Evolutionary conservation across 2,797 vertebrate genomes (phyloP).

Genomic region (Sandelia bainsii): DNA sequence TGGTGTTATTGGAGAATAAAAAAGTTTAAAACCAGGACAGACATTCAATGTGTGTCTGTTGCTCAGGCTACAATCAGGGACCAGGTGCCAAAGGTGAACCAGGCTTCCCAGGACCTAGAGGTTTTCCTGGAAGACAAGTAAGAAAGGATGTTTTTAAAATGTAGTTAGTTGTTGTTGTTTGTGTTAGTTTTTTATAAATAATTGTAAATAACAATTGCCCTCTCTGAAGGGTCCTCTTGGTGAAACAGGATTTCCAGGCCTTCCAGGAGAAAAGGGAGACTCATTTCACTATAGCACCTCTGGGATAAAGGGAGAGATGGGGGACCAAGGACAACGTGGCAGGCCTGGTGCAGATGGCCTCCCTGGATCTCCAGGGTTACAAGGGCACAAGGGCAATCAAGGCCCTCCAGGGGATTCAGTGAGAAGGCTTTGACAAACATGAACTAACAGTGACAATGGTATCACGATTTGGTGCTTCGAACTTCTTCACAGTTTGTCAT

Average conservation of each 20-base stretch:
- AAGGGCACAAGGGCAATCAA: slow-evolving; percentile 69
- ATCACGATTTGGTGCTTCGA: background rate
- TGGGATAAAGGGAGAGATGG: slow-evolving; percentile 68
- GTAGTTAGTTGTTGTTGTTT: background rate
- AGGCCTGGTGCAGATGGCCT: slow-evolving; percentile 55
- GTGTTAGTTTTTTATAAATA: background rate
- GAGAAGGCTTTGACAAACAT: slow-evolving; percentile 24
- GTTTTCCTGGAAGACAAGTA: slow-evolving; percentile 69
- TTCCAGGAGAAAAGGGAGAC: slow-evolving; percentile 70
- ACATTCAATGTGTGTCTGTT: slow-evolving; percentile 2
- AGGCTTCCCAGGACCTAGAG: slow-evolving; percentile 64
- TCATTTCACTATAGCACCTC: slow-evolving; percentile 9
- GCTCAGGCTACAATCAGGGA: slow-evolving; percentile 63
- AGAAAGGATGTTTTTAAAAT: slow-evolving; percentile 23
- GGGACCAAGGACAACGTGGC: slow-evolving; percentile 65
- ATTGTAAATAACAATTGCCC: slow-evolving; percentile 4
- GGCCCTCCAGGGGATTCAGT: slow-evolving; percentile 74
- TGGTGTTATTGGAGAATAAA: background rate
- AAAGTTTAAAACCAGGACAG: background rate
- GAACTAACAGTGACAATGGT: background rate
- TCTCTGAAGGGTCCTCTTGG: slow-evolving; percentile 69
- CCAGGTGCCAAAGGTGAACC: slow-evolving; percentile 71
- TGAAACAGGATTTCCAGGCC: slow-evolving; percentile 61
- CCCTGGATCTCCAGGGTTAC: slow-evolving; percentile 61
- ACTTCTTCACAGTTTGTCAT: background rate